Evolutionary conservation across 2,113 vertebrate species (phyloP), one percentile per base, ranked within the genome.

Genomic region (Lamprotornis superbus): DNA sequence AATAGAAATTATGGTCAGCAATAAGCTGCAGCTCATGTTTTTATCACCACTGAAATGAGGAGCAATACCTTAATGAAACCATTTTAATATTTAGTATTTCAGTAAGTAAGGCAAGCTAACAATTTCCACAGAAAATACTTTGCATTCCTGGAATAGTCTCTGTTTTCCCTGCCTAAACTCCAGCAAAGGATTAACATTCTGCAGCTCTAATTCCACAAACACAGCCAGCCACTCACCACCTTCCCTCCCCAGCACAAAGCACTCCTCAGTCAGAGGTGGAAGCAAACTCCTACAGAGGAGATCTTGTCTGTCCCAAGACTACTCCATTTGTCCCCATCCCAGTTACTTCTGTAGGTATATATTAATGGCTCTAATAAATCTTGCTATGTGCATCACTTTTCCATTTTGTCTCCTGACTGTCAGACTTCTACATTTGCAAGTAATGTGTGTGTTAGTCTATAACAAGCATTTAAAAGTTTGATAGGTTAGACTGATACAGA

Each of bases 231-330:
- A 33, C 24, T 73, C 37, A 57, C 2, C 39, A 25, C 8, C 4
- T 60, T 61, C n/a, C 12, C 10, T 30, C 18, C 22, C 15, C 27
- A 75, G 21, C 25, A 75, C 11, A 73, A 87, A 35, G 5, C 11
- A 40, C 2, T 6, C 4, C 15, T 53, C 3, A 0, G 5, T 24
- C 11, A 7, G 47, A 39, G 12, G 1, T 24, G 15, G 28, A 75
- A 37, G 30, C 2, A 39, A 80, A 65, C 4, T 44, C 24, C 30
- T 21, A 3, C 5, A 46, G 7, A n/a, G 12, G 33, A 76, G 28
- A 68, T 59, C 83, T 74, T 79, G 18, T 68, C 25, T 69, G 13
- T 70, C 23, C 33, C 64, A 18, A 74, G 27, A 52, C 7, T 11
- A 25, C 6, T 35, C 24, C 28, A 1, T 73, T 71, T 22, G 40